Evolutionary conservation across 2,113 vertebrate genomes (phyloP), one percentile per base, ranked within the genome.

Genomic region (Argyrosomus japonicus): DNA sequence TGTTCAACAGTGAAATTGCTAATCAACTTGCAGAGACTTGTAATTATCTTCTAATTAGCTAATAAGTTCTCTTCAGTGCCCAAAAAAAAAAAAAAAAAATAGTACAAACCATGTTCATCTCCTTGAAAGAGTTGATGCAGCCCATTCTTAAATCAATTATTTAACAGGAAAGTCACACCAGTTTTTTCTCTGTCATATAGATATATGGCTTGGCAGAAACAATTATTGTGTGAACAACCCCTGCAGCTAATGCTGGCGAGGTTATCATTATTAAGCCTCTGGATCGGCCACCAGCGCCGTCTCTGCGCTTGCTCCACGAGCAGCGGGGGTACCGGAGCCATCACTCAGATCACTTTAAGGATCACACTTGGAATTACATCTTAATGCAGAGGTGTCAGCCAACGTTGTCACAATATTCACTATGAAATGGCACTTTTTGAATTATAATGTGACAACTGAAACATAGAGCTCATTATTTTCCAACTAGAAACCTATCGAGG

Each of bases 161-260:
- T 97, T 95, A 97, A 91, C 83, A 95, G 94, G 95, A 96, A 96
- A 96, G 77, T 88, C 96, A 95, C 94, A 94, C 93, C 94, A 95
- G 95, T 94, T 92, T 95, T 82, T 61, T 95, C 94, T 94, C 94
- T 96, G 97, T 96, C 96, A 96, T 93, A 93, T 88, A 96, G 96
- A 97, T 97, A 93, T 97, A 97, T 96, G 91, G 95, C 77, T 96
- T 97, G 96, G 95, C 95, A 96, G 96, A 94, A 98, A 97, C 96
- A 96, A 97, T 98, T 97, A 96, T 93, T 93, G 91, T 87, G 90
- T 89, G 93, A 90, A 93, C 94, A 85, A 91, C 91, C 96, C 96
- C 95, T 90, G 95, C 94, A 96, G 97, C 96, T 95, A 93, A 89
- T 84, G 76, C 75, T 62, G 73, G 79, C 17, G 82, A 93, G 90